Percentiles rank a stretch among this genome's conserved stretches.
Evolutionary conservation across 2,113 vertebrate genomes (phyloP).

Genomic region (Myrmecobius fasciatus): DNA sequence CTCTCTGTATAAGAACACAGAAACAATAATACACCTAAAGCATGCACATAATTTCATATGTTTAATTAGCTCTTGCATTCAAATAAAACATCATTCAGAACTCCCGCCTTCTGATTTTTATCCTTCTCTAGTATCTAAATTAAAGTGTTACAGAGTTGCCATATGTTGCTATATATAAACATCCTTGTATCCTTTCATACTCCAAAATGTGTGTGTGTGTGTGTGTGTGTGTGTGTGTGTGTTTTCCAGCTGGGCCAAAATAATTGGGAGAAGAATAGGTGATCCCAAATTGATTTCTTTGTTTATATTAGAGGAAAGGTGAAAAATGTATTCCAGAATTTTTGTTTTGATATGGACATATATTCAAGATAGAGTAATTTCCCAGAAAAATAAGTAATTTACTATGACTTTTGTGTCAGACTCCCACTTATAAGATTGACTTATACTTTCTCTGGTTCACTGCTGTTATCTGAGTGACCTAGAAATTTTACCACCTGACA

Average conservation of each 20-base stretch:
- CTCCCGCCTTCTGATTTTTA: too few species aligned
- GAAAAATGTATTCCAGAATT: not conserved
- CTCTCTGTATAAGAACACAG: conserved; percentile 27
- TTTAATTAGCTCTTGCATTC: conserved; percentile 34
- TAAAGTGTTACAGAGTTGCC: not conserved
- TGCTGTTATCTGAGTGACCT: not conserved
- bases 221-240: conserved; percentile 25
- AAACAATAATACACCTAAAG: not conserved
- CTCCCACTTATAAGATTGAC: not conserved
- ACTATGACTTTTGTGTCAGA: not conserved
- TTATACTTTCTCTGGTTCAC: not conserved
- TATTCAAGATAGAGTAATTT: not conserved
- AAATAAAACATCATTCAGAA: conserved; percentile 33
- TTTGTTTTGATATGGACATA: not conserved
- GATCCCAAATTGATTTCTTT: not conserved
- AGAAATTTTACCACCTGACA: not conserved
- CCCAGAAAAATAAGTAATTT: not conserved
- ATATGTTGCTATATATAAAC: not conserved
- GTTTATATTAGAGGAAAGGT: too few species aligned
- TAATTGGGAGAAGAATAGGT: not conserved
- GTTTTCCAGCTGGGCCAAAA: conserved; percentile 33
- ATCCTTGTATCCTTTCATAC: not conserved
- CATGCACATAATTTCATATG: not conserved
- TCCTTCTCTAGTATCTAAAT: not conserved
- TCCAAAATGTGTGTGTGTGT: conserved; percentile 5